Evolutionary conservation across 2,113 vertebrate genomes (phyloP).

Genomic region (Sturnus vulgaris): DNA sequence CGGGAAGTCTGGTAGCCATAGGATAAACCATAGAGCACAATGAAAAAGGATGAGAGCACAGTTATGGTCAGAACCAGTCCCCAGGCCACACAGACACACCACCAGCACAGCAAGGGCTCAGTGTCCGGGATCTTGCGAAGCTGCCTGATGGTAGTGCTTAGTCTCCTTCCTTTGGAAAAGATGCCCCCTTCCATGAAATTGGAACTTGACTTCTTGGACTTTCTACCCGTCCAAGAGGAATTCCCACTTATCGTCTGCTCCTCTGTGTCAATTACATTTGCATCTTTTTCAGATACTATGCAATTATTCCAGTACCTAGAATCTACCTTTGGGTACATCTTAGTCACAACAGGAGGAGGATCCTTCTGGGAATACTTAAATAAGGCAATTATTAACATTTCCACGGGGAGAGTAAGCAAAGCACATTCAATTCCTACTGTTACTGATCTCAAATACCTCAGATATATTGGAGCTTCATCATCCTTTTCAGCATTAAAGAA

Average conservation of each 20-base stretch:
- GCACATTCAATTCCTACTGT: slow-evolving; percentile 61
- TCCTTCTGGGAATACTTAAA: slow-evolving; percentile 60
- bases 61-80: slow-evolving; percentile 1
- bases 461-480: neutral
- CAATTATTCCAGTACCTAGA: neutral
- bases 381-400: slow-evolving; percentile 45
- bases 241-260: rapidly evolving
- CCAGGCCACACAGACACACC: slow-evolving; percentile 38
- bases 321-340: neutral
- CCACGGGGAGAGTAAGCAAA: slow-evolving; percentile 57
- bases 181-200: rapidly evolving
- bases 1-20: slow-evolving; percentile 62
- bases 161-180: neutral
- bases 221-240: neutral
- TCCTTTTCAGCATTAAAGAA: slow-evolving; percentile 51
- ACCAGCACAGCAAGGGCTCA: neutral
- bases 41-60: slow-evolving; percentile 51
- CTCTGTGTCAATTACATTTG: slow-evolving; percentile 11
- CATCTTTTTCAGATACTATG: neutral
- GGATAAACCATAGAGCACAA: slow-evolving; percentile 68
- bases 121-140: neutral
- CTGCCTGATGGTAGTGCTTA: neutral
- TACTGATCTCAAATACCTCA: slow-evolving; percentile 6
- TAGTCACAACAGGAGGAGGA: neutral
- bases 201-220: neutral